Evolutionary conservation across 2,113 vertebrate genomes (phyloP), one percentile per base, ranked within the genome.

Genomic region (Puntigrus tetrazona): DNA sequence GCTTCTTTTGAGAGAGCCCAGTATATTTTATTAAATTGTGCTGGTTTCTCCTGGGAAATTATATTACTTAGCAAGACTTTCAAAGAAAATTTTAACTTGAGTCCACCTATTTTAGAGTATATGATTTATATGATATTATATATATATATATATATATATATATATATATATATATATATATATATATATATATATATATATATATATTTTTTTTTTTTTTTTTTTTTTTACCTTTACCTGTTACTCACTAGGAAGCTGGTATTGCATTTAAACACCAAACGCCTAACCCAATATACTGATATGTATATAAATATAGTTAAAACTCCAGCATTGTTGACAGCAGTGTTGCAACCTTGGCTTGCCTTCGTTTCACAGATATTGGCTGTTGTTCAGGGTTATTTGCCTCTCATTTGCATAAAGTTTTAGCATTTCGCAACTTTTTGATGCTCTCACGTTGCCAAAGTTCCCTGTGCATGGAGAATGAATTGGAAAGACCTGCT

Each of bases 351-450:
- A 38, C 34, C 34, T 73, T 43, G 36, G 70, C 36, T 73, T 43
- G 22, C 10, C 10, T 72, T 72, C 6, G 22, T 41, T 38, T 73
- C n/a, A 45, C 31, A 11, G 67, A 38, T 36, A 22, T 38, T 70
- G 70, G 38, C 70, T 43, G 18, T 38, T 73, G 11, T 73, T 45
- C 70, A 16, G 70, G 22, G 38, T 73, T 73, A 57, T 73, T 73
- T 73, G 70, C 22, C n/a, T 73, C 36, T 16, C 5, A 27, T 73
- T 73, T 45, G 38, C 70, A 45, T 73, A 27, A 45, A 73, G 70
- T 27, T 43, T 50, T 73, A 25, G 69, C n/a, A 73, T 73, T 41
- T 73, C 38, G 4, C 38, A 45, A 43, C 36, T 73, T 69, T 73
- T 7, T 25, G 36, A 16, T 45, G 38, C 69, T 16, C 11, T 73